Conservation (phyloP, 2,113 vertebrate genomes). For the Charadrius vociferus region DNA sequence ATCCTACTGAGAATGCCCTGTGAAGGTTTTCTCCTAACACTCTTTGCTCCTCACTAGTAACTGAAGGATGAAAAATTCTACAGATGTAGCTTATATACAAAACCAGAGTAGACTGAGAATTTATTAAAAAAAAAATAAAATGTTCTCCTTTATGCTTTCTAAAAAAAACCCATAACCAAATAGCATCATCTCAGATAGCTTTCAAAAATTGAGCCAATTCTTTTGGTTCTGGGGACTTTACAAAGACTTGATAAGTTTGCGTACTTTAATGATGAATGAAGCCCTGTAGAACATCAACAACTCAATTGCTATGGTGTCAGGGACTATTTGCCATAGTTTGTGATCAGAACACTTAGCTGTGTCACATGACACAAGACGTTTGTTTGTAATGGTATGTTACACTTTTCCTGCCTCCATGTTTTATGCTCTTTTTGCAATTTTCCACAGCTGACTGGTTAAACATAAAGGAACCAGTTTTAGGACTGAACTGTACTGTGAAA, state of each 20-base stretch:
- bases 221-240: neutral
- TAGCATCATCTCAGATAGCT: neutral
- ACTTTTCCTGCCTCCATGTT: neutral
- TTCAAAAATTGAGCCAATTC: neutral
- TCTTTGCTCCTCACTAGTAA: neutral
- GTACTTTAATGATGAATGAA: neutral
- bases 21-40: neutral
- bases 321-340: neutral
- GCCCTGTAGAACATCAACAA: neutral
- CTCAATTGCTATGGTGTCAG: neutral
- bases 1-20: neutral
- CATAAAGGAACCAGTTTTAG: neutral
- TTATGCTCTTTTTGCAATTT: neutral
- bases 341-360: neutral
- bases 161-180: neutral
- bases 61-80: neutral
- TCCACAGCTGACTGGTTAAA: neutral
- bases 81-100: neutral
- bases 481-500: neutral
- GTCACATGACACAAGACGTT: neutral
- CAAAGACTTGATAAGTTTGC: neutral
- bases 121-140: neutral
- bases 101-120: fast-evolving
- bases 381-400: neutral
- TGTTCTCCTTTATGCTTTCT: neutral